phyloP scores from a whole-genome alignment of 2,888 invertebrate genomes.

The Enchytraeus crypticus region DNA sequence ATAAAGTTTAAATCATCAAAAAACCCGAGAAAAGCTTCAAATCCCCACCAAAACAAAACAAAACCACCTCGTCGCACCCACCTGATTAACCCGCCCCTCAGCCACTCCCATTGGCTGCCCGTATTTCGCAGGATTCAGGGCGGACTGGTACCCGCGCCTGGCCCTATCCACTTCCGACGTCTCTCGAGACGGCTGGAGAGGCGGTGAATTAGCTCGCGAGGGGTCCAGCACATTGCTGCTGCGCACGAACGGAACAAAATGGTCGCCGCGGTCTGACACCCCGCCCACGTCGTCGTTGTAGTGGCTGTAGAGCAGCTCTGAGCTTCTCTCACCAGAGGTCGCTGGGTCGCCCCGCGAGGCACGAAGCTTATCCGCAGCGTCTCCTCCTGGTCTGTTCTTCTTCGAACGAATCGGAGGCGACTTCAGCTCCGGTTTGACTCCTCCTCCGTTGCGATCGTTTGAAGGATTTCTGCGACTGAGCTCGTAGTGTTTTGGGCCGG shows the following conservation, averaged over 20 bases:
- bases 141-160: slow-evolving; percentile 39
- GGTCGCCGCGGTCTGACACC: slow-evolving; percentile 28
- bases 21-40: too few species aligned
- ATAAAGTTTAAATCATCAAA: too few species aligned
- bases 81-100: background rate
- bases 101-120: slow-evolving; percentile 33
- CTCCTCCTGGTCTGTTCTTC: background rate
- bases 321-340: slow-evolving; percentile 21
- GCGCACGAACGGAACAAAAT: slow-evolving; percentile 44
- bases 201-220: slow-evolving; percentile 37
- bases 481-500: background rate
- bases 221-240: slow-evolving; percentile 45
- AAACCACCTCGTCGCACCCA: background rate
- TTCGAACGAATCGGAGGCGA: background rate
- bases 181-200: slow-evolving; percentile 43
- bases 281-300: slow-evolving; percentile 18
- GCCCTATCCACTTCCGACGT: slow-evolving; percentile 36
- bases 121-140: slow-evolving; percentile 39
- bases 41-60: background rate
- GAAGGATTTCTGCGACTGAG: background rate
- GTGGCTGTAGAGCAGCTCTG: background rate
- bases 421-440: background rate
- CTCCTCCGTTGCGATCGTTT: background rate
- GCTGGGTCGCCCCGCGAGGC: slow-evolving; percentile 16
- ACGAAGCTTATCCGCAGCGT: background rate